Percentiles rank a stretch among this genome's conserved stretches.
These are phyloP conservation scores for Phortica magna DNA, from an alignment of 2,888 invertebrate species.

Conservation along the genomic window DNA sequence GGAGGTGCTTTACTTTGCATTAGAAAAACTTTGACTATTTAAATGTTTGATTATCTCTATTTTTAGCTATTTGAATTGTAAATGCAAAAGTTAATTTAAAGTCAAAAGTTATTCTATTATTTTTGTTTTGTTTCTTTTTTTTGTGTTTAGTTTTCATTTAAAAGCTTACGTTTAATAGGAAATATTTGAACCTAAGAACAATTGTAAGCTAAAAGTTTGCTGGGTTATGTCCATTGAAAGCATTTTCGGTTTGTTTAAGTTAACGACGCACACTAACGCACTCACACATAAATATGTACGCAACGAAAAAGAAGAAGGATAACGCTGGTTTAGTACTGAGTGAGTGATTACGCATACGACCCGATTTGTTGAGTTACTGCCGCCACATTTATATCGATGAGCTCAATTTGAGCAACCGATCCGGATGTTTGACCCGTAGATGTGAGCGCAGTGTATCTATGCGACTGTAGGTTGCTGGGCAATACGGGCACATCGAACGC, in stretches of 20 bases:
- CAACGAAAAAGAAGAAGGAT: neutral
- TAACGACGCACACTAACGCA: neutral
- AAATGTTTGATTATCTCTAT: conserved; percentile 1
- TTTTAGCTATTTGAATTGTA: conserved; percentile 2
- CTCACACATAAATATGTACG: neutral
- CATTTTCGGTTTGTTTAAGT: neutral
- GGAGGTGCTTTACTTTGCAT: conserved; percentile 42
- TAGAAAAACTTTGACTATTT: conserved; percentile 2
- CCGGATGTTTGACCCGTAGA: conserved; percentile 86
- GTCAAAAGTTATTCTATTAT: conserved; percentile 44
- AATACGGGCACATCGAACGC: conserved; percentile 89
- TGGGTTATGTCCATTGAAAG: conserved; percentile 31
- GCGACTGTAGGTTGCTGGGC: conserved; percentile 91
- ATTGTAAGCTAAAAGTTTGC: conserved; percentile 21
- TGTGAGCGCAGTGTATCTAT: conserved; percentile 92
- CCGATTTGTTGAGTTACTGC: neutral
- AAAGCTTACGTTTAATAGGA: conserved; percentile 60
- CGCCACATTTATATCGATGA: conserved; percentile 71
- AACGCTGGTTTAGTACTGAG: neutral
- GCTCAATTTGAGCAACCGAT: conserved; percentile 76
- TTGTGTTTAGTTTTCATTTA: conserved; percentile 32
- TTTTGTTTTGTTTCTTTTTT: conserved; percentile 40
- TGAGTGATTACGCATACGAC: too few relatives aligned
- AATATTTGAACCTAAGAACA: conserved; percentile 33
- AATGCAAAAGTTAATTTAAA: conserved; percentile 9